Evolutionary conservation across 2,797 vertebrate species (phyloP).

Genomic region (Rhinoraja longicauda): DNA sequence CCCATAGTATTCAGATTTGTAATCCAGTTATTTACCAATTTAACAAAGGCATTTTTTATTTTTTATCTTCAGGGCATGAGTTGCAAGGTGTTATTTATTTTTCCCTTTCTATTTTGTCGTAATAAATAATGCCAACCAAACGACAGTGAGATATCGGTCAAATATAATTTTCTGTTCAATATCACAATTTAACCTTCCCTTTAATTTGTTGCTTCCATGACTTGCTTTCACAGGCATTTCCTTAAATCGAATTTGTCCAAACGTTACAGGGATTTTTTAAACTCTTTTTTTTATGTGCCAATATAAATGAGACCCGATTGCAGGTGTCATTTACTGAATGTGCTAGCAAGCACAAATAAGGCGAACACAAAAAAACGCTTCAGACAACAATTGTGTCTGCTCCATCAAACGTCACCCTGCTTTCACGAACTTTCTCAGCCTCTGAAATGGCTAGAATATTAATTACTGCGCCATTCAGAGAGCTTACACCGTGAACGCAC

Average conservation of each 20-base stretch:
- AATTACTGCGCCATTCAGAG: conserved; percentile 50
- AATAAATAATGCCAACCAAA: neutral
- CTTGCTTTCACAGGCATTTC: neutral
- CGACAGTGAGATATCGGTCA: neutral
- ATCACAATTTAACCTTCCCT: neutral
- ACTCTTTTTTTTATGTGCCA: neutral
- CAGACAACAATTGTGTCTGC: conserved; percentile 42
- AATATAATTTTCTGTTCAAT: neutral
- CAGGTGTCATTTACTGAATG: neutral
- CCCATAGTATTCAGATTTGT: neutral
- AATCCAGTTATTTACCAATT: neutral
- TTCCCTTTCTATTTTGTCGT: neutral
- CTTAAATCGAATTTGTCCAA: neutral
- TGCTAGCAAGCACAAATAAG: neutral
- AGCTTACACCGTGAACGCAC: conserved; percentile 50
- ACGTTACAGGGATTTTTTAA: neutral
- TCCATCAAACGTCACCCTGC: conserved; percentile 47
- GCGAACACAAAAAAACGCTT: neutral
- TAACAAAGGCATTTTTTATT: neutral
- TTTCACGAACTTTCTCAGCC: conserved; percentile 50
- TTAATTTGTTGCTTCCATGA: neutral
- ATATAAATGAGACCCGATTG: conserved; percentile 26
- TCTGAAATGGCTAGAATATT: conserved; percentile 49
- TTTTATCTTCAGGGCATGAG: neutral
- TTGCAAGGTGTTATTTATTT: neutral